Conservation (phyloP, 1,140 invertebrate genomes). For the Bombyx mandarina region DNA sequence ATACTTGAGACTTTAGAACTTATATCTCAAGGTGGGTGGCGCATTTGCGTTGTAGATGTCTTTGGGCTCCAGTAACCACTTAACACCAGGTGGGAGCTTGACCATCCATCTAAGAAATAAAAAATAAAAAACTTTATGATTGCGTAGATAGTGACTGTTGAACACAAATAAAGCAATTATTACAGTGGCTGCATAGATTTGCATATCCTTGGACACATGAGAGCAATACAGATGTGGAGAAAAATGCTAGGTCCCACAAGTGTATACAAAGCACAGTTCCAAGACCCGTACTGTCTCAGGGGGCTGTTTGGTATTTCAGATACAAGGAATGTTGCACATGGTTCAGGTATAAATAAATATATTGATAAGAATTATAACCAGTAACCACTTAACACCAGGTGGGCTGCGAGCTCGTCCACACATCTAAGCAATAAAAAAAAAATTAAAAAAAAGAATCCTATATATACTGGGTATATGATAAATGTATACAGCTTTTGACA, state of each 20-base stretch:
- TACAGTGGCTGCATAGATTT: conserved; percentile 86
- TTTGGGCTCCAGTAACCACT: too few relatives aligned
- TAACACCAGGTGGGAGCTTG: too few relatives aligned
- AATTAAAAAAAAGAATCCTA: not conserved
- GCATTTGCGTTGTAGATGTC: too few relatives aligned
- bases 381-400: too few relatives aligned
- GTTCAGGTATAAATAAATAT: conserved; percentile 78
- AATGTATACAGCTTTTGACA: too few relatives aligned
- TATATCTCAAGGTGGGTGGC: too few relatives aligned
- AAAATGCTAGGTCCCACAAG: conserved; percentile 90
- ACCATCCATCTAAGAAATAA: too few relatives aligned
- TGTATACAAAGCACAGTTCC: conserved; percentile 83
- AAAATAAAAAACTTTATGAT: too few relatives aligned
- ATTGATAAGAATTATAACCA: not conserved
- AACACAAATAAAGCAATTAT: not conserved
- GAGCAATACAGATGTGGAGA: conserved; percentile 87
- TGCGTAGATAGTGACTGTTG: not conserved
- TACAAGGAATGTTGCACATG: conserved; percentile 93
- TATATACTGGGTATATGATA: too few relatives aligned
- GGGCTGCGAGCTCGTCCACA: too few relatives aligned
- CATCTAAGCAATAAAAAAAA: not conserved
- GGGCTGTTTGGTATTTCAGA: conserved; percentile 90
- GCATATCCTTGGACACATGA: conserved; percentile 81
- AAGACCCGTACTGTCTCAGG: conserved; percentile 82
- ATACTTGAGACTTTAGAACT: too few relatives aligned